Evolutionary conservation across 2,888 invertebrate species (phyloP).

Genomic region (Tineola bisselliella): DNA sequence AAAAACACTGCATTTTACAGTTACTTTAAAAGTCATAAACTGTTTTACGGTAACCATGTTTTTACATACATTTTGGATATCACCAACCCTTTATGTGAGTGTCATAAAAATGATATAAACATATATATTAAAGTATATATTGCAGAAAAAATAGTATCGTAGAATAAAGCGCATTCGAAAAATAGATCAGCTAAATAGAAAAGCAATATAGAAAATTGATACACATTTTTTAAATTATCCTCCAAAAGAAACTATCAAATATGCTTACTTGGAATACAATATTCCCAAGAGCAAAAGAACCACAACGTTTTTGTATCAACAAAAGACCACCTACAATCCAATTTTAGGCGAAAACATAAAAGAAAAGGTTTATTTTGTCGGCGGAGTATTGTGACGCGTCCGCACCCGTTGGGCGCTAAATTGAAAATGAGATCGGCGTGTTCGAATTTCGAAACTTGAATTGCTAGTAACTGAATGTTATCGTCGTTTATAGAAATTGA

Average conservation of each 20-base stretch:
- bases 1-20: neutral
- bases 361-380: conserved; percentile 13
- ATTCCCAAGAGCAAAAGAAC: conserved; percentile 7
- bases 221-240: neutral
- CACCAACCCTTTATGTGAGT: neutral
- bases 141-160: too few relatives aligned
- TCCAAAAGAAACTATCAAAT: neutral
- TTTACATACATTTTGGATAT: neutral
- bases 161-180: too few relatives aligned
- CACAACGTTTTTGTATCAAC: conserved; percentile 4
- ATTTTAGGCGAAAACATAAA: conserved; percentile 13
- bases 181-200: too few relatives aligned
- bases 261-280: neutral
- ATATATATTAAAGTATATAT: too few relatives aligned
- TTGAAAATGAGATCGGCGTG: conserved; percentile 8
- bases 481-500: neutral
- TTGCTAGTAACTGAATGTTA: neutral
- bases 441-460: conserved; percentile 11
- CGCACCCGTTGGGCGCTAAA: conserved; percentile 8
- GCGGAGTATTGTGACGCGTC: conserved; percentile 11
- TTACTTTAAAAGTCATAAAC: neutral
- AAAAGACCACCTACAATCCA: conserved; percentile 13
- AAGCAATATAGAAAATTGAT: neutral
- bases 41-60: neutral
- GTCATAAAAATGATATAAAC: neutral